Base-by-base conservation (phyloP, 2,888 invertebrate species). In the Dinocampus coccinellae region DNA sequence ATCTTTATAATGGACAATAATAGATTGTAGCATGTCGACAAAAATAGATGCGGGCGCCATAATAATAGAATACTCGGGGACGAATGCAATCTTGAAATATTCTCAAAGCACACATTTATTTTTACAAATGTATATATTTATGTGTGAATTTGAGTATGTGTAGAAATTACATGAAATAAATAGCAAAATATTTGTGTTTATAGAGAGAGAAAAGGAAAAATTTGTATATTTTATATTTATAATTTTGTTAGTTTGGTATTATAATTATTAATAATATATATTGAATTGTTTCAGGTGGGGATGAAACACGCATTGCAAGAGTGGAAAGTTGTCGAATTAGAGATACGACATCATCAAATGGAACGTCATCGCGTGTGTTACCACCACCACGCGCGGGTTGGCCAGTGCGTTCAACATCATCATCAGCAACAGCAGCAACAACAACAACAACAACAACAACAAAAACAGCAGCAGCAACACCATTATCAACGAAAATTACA, bases 251-350 rank as follows among this genome's bases (percentile, higher is more conserved):
- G 6, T 16, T 47, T 16, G 0, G 16, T n/a, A 47, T 16, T 6
- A 47, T 47, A 16, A n/a, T n/a, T 39, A 7, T 16, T 47, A 16
- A n/a, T 16, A 47, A 2, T n/a, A 16, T 47, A n/a, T 6, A 7
- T 20, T 16, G 3, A 7, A 55, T 9, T 72, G 26, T 85, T 83
- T 20, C 82, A 87, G 87, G 87, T 85, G 87, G 87, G 86, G 87
- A 87, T 87, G 87, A 87, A 87, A 85, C 85, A 84, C 85, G 85
- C 81, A 83, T 85, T 83, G 85, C 87, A 84, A 86, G 87, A 85
- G 82, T 84, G 84, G 86, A 85, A 86, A 87, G 86, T 85, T 84
- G 86, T 83, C 86, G 86, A 83, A 86, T n/a, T 7, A 16, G 47
- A 16, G 47, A 47, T 20, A 47, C 47, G 20, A 39, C 86, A 84